Base-by-base conservation (phyloP, 2,113 vertebrate species). In the Equus przewalskii region DNA sequence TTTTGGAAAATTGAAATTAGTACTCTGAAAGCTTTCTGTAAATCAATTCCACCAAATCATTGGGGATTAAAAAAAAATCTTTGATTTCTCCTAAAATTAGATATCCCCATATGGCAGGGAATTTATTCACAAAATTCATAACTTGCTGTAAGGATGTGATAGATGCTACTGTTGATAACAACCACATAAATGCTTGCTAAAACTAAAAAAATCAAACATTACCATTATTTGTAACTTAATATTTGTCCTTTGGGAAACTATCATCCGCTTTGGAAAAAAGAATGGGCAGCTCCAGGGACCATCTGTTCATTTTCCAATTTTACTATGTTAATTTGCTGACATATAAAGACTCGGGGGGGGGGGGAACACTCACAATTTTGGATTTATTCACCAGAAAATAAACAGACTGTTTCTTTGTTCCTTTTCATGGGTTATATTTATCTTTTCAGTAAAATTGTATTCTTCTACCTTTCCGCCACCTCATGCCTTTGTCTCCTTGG, bases 251-350 rank as follows among this genome's bases (percentile, higher is more conserved):
- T 82, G 69, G 78, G 82, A 97, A 94, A 44, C 6, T 22, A 91
- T 96, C 30, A 70, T 36, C 70, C 92, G 75, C 67, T 87, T 91
- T 96, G 76, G 62, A 46, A 89, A 89, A 89, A 89, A 96, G 76
- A 89, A 92, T 83, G 60, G 49, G 62, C n/a, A 89, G 83, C 46
- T 89, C 78, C 41, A 36, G 56, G 86, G 91, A 62, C 72, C 82
- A 94, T 94, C 56, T 96, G 91, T 44, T 97, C 56, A 28, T 85
- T 95, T 96, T 90, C 80, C 58, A 90, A 72, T 67, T 87, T 92
- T 62, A 56, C 30, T 89, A 49, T 92, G 72, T 80, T 94, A 93
- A 91, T 89, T 96, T 75, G 12, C n/a, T 96, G 67, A 81, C 83
- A 93, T 78, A 65, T 11, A 72, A 91, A 89, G 70, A 82, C 62